Base-by-base conservation (phyloP, 2,888 invertebrate species). In the Acleris holmiana region DNA sequence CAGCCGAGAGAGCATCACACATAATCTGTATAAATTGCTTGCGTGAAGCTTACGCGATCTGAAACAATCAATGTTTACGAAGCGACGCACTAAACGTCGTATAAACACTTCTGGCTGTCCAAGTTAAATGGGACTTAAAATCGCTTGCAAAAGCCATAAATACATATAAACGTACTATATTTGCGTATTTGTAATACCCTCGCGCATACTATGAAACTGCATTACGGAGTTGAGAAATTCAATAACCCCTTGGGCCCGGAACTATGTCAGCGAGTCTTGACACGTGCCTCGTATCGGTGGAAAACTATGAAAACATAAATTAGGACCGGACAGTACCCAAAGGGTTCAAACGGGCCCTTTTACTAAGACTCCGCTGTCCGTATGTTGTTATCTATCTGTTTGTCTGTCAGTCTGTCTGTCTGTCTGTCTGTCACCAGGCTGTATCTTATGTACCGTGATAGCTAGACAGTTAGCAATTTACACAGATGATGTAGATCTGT, bases 21-120 rank as follows among this genome's bases (percentile, higher is more conserved):
- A 59, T 51, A 54, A 64, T 51, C 59, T 61, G 58, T 69, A 68
- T 66, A 67, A 62, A 73, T 73, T 68, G 74, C 71, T 47, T 68
- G 29, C 49, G 68, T 50, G 48, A 54, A 64, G 67, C 62, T 51
- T 59, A 64, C 55, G 68, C 68, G 67, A 71, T 71, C 64, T 61
- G 63, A 61, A 73, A 75, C 73, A 76, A 77, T 76, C 76, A 75
- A 76, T 71, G 69, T 68, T 71, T 68, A 78, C 7, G 35, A 3
- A 61, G 21, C 53, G 4, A 25, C 15, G 21, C 18, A 19, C 23
- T 19, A 19, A 55, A 65, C 40, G 49, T 10, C 49, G 7, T 49
- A 54, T 35, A 21, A 6, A 18, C 50, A 50, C 44, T 15, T 17
- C 15, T 35, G 35, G 35, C 35, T 35, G 10, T 35, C 8, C 8